These are phyloP conservation scores for Pammene fasciana DNA, from an alignment of 2,888 invertebrate species.

Conservation along the genomic window DNA sequence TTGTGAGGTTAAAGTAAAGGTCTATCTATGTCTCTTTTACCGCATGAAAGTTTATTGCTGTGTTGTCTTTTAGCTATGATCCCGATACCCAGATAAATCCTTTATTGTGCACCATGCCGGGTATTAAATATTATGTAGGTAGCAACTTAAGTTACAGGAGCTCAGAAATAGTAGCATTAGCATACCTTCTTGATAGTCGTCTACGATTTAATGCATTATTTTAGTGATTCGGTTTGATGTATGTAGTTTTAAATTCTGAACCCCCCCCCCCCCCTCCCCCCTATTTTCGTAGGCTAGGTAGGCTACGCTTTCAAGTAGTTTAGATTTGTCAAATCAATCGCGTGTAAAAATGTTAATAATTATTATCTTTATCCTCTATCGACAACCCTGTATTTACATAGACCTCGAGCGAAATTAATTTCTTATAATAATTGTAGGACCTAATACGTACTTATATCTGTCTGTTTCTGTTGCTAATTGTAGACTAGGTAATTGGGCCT, in stretches of 20 bases:
- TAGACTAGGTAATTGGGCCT: constrained; percentile 54
- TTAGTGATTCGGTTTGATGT: too few relatives aligned
- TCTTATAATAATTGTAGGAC: constrained; percentile 41
- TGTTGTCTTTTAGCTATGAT: not conserved
- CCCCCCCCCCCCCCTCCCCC: too few relatives aligned
- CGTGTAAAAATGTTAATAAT: not conserved
- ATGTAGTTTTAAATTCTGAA: too few relatives aligned
- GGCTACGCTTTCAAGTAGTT: too few relatives aligned
- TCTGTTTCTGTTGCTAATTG: constrained; percentile 56
- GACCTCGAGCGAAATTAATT: constrained; percentile 54
- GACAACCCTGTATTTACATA: constrained; percentile 43
- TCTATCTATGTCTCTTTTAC: constrained; percentile 5
- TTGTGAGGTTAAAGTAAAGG: not conserved
- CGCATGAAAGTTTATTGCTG: not conserved
- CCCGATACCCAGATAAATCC: constrained; percentile 2
- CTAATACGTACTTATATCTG: constrained; percentile 49
- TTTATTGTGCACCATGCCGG: constrained; percentile 11
- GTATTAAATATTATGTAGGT: not conserved
- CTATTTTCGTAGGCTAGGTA: too few relatives aligned
- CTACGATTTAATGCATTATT: too few relatives aligned
- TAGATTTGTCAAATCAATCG: too few relatives aligned
- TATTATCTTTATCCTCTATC: not conserved
- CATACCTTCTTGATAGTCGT: too few relatives aligned
- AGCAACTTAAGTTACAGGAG: not conserved
- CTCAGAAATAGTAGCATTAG: not conserved